phyloP scores from a whole-genome alignment of 2,113 vertebrate species.

The pig (Sus scrofa) region DNA sequence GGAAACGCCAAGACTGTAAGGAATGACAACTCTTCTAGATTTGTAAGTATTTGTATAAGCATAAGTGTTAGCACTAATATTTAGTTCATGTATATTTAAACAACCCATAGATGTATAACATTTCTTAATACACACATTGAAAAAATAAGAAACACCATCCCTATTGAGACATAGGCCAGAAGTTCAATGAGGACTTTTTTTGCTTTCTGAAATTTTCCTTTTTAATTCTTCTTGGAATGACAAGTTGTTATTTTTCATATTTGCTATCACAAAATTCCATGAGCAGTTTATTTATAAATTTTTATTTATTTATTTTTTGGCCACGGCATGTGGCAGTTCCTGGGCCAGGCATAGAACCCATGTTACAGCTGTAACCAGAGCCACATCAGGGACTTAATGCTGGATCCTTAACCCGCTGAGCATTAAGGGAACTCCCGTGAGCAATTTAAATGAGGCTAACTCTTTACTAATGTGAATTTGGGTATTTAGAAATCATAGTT shows the following conservation, averaged over 20 bases:
- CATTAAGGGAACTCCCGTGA: not conserved
- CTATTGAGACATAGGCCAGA: not conserved
- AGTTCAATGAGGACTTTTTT: not conserved
- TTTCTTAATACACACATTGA: conserved; percentile 59
- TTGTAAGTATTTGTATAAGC: conserved; percentile 93
- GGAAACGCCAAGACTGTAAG: conserved; percentile 99
- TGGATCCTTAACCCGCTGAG: no score
- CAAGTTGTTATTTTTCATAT: not conserved
- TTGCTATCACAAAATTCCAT: not conserved
- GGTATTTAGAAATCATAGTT: conserved; percentile 24
- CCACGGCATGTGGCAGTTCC: no score
- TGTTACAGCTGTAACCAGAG: no score
- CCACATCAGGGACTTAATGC: no score
- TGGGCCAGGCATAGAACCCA: no score
- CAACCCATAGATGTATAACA: conserved; percentile 62
- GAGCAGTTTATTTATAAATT: not conserved
- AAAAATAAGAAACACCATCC: conserved; percentile 24
- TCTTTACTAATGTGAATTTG: conserved; percentile 26
- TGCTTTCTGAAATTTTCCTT: conserved; percentile 42
- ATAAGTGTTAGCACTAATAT: conserved; percentile 64
- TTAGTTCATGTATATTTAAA: conserved; percentile 67
- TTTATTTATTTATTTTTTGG: no score
- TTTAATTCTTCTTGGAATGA: conserved; percentile 41
- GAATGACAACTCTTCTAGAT: conserved; percentile 99
- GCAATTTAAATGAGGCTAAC: conserved; percentile 1